These are phyloP conservation scores for Crenuchus spilurus DNA, from an alignment of 2,797 vertebrate species.

Conservation along the genomic window DNA sequence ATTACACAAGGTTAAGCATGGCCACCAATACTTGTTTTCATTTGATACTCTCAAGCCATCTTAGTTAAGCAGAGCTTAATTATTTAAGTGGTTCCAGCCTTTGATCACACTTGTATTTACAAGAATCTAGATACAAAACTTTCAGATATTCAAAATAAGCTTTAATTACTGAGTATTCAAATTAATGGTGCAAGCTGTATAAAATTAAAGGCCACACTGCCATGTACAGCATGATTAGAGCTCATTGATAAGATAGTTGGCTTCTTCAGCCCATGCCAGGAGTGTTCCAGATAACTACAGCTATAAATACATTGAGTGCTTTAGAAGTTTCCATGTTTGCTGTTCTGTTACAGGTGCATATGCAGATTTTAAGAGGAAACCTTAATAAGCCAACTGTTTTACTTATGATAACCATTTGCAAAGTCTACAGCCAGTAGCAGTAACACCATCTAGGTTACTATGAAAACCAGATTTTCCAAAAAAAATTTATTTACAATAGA, in stretches of 20 bases:
- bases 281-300: constrained; percentile 69
- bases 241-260: constrained; percentile 19
- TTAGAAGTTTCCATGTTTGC: constrained; percentile 74
- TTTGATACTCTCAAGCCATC: too few relatives aligned
- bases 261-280: constrained; percentile 48
- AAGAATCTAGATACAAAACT: too few relatives aligned
- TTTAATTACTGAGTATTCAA: too few relatives aligned
- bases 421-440: not conserved
- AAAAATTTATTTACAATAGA: constrained; percentile 28
- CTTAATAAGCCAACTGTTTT: not conserved
- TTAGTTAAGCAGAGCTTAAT: too few relatives aligned
- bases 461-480: not conserved
- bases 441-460: not conserved
- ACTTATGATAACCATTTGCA: not conserved
- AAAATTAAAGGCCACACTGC: constrained; percentile 6
- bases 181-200: not conserved
- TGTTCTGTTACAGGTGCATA: constrained; percentile 52
- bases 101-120: too few relatives aligned
- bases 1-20: too few relatives aligned
- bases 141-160: too few relatives aligned
- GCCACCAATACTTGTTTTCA: too few relatives aligned
- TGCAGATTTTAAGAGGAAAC: not conserved
- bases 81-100: too few relatives aligned
- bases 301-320: constrained; percentile 73
- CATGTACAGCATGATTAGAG: constrained; percentile 47